Percentiles rank a stretch among this genome's conserved stretches.
Evolutionary conservation across 2,888 invertebrate genomes (phyloP).

Genomic region (Neocrepidodera transversa): DNA sequence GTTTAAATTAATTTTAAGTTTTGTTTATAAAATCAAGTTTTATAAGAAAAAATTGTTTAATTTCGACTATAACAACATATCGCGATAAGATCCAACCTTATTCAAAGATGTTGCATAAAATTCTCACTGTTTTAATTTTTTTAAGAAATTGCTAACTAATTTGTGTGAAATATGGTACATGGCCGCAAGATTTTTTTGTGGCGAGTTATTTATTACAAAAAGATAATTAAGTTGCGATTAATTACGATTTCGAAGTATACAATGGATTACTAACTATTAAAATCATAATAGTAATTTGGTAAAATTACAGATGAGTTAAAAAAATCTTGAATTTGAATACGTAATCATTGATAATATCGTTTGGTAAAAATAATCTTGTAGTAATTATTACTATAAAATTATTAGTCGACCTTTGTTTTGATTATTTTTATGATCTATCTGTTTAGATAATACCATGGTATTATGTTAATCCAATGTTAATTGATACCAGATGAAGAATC

Average conservation of each 20-base stretch:
- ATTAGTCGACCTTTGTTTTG: too few species aligned
- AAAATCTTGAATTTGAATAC: not conserved
- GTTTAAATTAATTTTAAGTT: too few species aligned
- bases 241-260: not conserved
- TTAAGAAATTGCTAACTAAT: not conserved
- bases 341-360: too few species aligned
- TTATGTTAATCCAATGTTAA: too few species aligned
- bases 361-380: too few species aligned
- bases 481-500: too few species aligned
- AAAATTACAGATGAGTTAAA: not conserved
- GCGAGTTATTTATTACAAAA: slow-evolving; percentile 8
- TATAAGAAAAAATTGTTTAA: too few species aligned
- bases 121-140: slow-evolving; percentile 4
- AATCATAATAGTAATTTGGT: not conserved
- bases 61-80: too few species aligned
- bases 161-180: slow-evolving; percentile 14
- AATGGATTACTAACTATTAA: not conserved
- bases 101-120: slow-evolving; percentile 2
- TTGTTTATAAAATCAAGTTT: too few species aligned
- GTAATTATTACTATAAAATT: too few species aligned
- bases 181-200: slow-evolving; percentile 1
- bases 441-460: too few species aligned
- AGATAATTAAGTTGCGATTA: slow-evolving; percentile 7
- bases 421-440: too few species aligned
- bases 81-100: not conserved